These are phyloP conservation scores for Gopherus evgoodei DNA, from an alignment of 2,113 vertebrate species.

Conservation along the genomic window DNA sequence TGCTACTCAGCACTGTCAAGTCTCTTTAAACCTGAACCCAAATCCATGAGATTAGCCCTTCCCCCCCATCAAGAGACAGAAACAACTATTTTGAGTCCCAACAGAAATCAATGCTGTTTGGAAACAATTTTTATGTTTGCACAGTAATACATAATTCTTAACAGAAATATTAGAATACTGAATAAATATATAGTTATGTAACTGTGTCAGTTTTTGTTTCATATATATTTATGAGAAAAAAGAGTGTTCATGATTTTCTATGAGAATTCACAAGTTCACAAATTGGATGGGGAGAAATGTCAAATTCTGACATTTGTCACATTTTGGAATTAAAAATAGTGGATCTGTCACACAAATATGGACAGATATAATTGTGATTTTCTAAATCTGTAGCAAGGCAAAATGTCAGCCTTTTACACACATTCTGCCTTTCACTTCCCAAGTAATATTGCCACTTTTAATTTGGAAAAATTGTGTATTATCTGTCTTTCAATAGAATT, in stretches of 20 bases:
- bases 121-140: fast-evolving
- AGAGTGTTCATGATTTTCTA: neutral
- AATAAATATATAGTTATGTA: neutral
- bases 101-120: neutral
- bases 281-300: neutral
- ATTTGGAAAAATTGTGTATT: neutral
- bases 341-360: neutral
- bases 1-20: neutral
- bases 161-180: neutral
- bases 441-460: neutral
- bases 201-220: neutral
- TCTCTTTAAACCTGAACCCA: neutral
- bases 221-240: neutral
- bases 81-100: neutral
- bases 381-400: neutral
- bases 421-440: neutral
- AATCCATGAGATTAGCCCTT: neutral
- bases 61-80: neutral
- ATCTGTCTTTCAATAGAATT: neutral
- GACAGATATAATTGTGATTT: neutral
- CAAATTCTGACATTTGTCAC: neutral
- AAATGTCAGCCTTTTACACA: neutral
- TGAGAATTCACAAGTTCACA: neutral
- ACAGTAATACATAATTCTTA: neutral
- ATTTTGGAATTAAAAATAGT: neutral